These are phyloP conservation scores for Crocallis elinguaria DNA, from an alignment of 2,888 invertebrate genomes.

Conservation along the genomic window DNA sequence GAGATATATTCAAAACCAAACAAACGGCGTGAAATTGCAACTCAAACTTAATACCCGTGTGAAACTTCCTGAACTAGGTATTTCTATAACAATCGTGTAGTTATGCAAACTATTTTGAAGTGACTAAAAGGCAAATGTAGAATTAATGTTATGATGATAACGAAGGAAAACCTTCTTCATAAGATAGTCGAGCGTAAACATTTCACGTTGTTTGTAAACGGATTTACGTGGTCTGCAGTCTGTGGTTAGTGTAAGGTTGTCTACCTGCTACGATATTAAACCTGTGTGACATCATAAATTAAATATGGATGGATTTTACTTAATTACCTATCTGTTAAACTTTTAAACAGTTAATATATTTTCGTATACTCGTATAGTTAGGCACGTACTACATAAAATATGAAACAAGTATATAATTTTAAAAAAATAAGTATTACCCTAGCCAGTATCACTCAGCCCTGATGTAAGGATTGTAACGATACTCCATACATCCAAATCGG, in stretches of 20 bases:
- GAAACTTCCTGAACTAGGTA: slow-evolving; percentile 9
- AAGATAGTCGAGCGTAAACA: slow-evolving; percentile 19
- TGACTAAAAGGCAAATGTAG: slow-evolving; percentile 10
- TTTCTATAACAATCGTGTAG: not conserved
- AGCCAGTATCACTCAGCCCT: too few species aligned
- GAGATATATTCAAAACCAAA: not conserved
- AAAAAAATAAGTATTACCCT: too few species aligned
- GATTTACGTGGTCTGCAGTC: slow-evolving; percentile 12
- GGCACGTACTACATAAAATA: too few species aligned
- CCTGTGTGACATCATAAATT: too few species aligned
- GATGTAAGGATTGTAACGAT: too few species aligned
- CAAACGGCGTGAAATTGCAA: not conserved
- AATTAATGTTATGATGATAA: slow-evolving; percentile 17
- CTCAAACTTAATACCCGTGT: slow-evolving; percentile 14
- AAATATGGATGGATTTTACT: too few species aligned
- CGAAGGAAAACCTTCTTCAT: slow-evolving; percentile 27
- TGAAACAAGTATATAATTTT: too few species aligned
- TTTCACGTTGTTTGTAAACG: slow-evolving; percentile 24
- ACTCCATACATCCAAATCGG: too few species aligned
- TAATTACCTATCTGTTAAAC: too few species aligned
- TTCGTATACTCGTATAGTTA: too few species aligned
- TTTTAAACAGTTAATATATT: too few species aligned
- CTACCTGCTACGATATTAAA: not conserved
- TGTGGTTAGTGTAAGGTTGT: not conserved
- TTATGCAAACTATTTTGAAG: not conserved